These are phyloP conservation scores for Lepidostoma basale DNA, from an alignment of 1,140 invertebrate genomes.

Conservation along the genomic window DNA sequence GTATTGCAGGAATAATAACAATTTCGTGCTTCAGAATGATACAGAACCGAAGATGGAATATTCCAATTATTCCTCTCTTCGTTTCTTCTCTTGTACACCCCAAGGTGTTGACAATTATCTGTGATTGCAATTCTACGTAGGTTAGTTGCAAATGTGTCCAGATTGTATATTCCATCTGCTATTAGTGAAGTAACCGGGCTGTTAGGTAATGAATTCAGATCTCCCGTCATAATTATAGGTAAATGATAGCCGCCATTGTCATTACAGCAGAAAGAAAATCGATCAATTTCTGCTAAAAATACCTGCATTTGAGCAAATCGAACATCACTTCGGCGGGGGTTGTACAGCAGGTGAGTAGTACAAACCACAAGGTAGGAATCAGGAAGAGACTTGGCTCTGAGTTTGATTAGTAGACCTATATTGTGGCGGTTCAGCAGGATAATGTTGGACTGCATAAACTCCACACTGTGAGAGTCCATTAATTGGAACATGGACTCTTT, in stretches of 20 bases:
- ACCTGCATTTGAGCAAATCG: constrained; percentile 84
- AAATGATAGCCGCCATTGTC: constrained; percentile 60
- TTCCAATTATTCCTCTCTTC: constrained; percentile 37
- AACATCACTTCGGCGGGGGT: constrained; percentile 86
- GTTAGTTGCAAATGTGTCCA: constrained; percentile 27
- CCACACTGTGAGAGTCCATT: constrained; percentile 66
- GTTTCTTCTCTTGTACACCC: constrained; percentile 52
- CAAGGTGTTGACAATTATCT: constrained; percentile 71
- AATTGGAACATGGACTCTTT: constrained; percentile 68
- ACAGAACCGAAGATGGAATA: constrained; percentile 45
- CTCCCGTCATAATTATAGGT: constrained; percentile 86
- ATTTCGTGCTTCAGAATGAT: constrained; percentile 46
- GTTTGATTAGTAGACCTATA: constrained; percentile 81
- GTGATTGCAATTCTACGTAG: constrained; percentile 60
- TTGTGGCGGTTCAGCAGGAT: constrained; percentile 83
- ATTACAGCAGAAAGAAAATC: constrained; percentile 68
- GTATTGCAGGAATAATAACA: constrained; percentile 20
- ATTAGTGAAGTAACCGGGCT: constrained; percentile 77
- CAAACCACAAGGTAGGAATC: constrained; percentile 73
- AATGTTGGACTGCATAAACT: constrained; percentile 61
- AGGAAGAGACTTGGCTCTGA: constrained; percentile 61
- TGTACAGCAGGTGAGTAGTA: constrained; percentile 94
- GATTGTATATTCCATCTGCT: constrained; percentile 62
- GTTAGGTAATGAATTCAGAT: constrained; percentile 83
- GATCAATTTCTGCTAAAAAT: constrained; percentile 82